Conservation (phyloP, 53 echinoderm and acorn worm species). For the Actinopyga echinites region DNA sequence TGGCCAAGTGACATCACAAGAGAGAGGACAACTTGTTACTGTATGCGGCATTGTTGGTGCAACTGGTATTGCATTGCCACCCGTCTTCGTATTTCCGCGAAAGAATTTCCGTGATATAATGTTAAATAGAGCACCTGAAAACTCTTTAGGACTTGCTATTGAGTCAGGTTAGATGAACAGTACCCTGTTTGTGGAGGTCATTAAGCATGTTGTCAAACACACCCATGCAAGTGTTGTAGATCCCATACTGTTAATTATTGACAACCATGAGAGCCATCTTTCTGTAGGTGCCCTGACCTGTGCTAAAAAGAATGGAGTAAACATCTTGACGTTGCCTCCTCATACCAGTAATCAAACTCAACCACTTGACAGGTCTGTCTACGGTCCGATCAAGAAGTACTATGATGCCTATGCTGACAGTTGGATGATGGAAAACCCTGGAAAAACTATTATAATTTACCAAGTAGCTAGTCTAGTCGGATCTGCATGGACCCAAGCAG, state of each 20-base stretch:
- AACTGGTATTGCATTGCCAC: background rate
- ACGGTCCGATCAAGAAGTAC: too few species aligned
- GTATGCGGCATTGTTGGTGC: too few species aligned
- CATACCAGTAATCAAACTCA: too few species aligned
- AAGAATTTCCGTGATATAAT: background rate
- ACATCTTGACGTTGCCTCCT: background rate
- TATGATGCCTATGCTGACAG: too few species aligned
- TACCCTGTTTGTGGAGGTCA: conserved; percentile 22
- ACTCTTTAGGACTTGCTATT: conserved; percentile 36
- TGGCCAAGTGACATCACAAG: conserved; percentile 40
- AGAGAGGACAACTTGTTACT: conserved; percentile 7
- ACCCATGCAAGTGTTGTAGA: background rate
- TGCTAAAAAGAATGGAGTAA: conserved; percentile 22
- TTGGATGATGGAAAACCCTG: too few species aligned
- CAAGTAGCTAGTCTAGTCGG: too few species aligned
- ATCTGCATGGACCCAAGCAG: too few species aligned
- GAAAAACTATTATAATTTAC: too few species aligned
- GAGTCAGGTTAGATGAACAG: conserved; percentile 58
- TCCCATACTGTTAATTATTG: background rate
- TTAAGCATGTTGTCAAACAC: conserved; percentile 45
- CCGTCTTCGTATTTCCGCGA: conserved; percentile 9
- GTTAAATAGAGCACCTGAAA: conserved; percentile 23
- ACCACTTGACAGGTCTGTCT: too few species aligned
- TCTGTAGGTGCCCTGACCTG: background rate
- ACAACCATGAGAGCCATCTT: conserved; percentile 26